Conservation (phyloP, 2,888 invertebrate species). For the Nymphalis polychloros region DNA sequence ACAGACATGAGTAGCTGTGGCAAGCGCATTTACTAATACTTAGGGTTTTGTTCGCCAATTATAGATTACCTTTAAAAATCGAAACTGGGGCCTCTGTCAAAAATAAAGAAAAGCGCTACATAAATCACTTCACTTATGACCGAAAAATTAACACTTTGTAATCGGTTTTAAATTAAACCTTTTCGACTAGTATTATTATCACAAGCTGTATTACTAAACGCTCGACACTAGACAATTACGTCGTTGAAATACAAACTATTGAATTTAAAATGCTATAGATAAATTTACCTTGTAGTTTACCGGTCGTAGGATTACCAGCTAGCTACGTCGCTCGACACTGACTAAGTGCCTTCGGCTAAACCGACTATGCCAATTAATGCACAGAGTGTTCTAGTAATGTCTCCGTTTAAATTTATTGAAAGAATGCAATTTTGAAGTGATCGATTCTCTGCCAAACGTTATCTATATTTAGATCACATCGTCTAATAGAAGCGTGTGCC, state of each 20-base stretch:
- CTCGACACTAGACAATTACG: neutral
- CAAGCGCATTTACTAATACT: conserved; percentile 58
- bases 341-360: conserved; percentile 32
- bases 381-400: conserved; percentile 26
- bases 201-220: neutral
- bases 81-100: conserved; percentile 78
- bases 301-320: conserved; percentile 16
- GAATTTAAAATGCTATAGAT: neutral
- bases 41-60: conserved; percentile 54
- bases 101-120: conserved; percentile 64
- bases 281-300: conserved; percentile 22
- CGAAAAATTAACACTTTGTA: neutral
- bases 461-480: conserved; percentile 32
- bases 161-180: neutral
- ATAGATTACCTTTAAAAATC: conserved; percentile 79
- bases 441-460: conserved; percentile 34
- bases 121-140: conserved; percentile 19
- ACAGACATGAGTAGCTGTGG: conserved; percentile 61
- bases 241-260: neutral
- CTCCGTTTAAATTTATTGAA: conserved; percentile 24
- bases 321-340: conserved; percentile 20
- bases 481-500: conserved; percentile 30
- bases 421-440: conserved; percentile 32
- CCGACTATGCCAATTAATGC: conserved; percentile 24
- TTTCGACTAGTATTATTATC: too few species aligned